These are phyloP conservation scores for Cichlasoma orientale DNA, from an alignment of 2,797 vertebrate species.

Conservation along the genomic window DNA sequence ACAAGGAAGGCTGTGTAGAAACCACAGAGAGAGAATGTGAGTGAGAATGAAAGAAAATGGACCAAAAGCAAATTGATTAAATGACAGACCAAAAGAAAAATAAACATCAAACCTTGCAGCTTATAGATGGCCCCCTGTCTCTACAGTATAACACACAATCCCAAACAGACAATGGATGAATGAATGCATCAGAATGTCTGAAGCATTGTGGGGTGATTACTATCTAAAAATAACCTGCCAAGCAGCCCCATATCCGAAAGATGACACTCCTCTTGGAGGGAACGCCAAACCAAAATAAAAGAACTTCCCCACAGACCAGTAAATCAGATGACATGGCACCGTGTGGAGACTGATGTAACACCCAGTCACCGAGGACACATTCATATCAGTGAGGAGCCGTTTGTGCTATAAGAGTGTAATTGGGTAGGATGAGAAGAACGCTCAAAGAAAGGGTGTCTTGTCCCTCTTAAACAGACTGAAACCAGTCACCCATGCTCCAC, in stretches of 20 bases:
- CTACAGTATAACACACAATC: neutral
- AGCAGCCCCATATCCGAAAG: constrained; percentile 72
- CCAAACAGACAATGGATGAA: constrained; percentile 34
- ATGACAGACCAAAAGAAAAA: neutral
- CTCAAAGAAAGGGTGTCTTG: constrained; percentile 8
- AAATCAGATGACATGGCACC: constrained; percentile 72
- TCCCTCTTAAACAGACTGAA: constrained; percentile 24
- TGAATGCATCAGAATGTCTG: constrained; percentile 42
- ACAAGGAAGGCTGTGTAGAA: constrained; percentile 19
- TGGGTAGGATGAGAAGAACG: neutral
- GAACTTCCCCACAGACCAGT: constrained; percentile 73
- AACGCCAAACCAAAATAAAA: constrained; percentile 79
- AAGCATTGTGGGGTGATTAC: constrained; percentile 56
- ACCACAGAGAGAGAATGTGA: constrained; percentile 5
- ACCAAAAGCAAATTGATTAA: neutral
- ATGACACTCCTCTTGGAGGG: constrained; percentile 71
- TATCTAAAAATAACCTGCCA: constrained; percentile 69
- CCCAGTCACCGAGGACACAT: constrained; percentile 53
- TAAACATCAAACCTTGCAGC: neutral
- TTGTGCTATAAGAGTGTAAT: constrained; percentile 34
- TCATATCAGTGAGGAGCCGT: constrained; percentile 38
- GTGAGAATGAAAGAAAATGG: constrained; percentile 12
- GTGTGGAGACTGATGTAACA: constrained; percentile 65
- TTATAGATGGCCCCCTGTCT: neutral
- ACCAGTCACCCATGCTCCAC: neutral